Conservation (phyloP, 1,140 invertebrate genomes). For the Caenorhabditis latens region DNA sequence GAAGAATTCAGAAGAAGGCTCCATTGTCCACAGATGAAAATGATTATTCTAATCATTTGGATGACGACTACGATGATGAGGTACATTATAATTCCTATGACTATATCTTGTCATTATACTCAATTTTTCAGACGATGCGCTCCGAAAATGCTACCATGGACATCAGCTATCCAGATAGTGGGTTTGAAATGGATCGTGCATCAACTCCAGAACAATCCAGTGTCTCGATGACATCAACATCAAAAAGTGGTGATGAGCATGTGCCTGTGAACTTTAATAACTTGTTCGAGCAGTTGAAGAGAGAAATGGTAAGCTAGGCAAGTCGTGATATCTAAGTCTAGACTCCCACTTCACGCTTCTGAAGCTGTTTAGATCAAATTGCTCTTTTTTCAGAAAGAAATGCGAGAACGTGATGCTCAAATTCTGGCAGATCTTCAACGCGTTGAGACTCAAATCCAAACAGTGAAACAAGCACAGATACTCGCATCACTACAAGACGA, state of each 20-base stretch:
- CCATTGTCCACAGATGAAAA: constrained; percentile 34
- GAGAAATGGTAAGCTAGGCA: constrained; percentile 48
- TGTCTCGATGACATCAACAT: constrained; percentile 43
- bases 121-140: constrained; percentile 17
- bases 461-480: constrained; percentile 19
- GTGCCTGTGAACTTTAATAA: constrained; percentile 17
- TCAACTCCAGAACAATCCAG: constrained; percentile 50
- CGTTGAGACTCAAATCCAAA: constrained; percentile 50
- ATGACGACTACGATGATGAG: constrained; percentile 43
- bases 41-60: constrained; percentile 31
- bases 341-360: not conserved
- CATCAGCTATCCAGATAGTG: constrained; percentile 59
- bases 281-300: constrained; percentile 48
- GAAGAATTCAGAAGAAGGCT: constrained; percentile 7
- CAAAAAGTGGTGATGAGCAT: constrained; percentile 43
- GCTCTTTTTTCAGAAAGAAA: constrained; percentile 28
- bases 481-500: constrained; percentile 34
- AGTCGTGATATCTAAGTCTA: not conserved
- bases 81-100: not conserved
- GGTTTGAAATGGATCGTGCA: constrained; percentile 53
- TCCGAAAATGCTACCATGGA: constrained; percentile 44
- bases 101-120: not conserved
- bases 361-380: not conserved
- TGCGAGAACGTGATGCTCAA: constrained; percentile 57
- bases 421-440: constrained; percentile 55